Base-by-base conservation (phyloP, 2,888 invertebrate genomes). In the Troglohyphantes excavatus region DNA sequence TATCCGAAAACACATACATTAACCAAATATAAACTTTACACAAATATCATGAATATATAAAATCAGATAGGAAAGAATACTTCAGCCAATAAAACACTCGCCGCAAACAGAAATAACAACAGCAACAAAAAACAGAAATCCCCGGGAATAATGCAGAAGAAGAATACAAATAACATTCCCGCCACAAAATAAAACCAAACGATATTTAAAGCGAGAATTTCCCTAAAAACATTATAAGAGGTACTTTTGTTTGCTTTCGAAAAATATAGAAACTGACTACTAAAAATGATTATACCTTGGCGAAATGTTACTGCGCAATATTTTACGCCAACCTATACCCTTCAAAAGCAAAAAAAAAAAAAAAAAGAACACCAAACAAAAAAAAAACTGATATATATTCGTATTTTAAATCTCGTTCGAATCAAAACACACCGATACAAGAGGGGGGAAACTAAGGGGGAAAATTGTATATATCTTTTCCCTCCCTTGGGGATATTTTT, bases 351-450 rank as follows among this genome's bases (percentile, higher is more conserved):
- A 13, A 2, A 53, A 17, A 2, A 46, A 46, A 53, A 53, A 53
- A n/a, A n/a, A n/a, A n/a, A n/a, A n/a, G n/a, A n/a, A n/a, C n/a
- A n/a, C n/a, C n/a, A n/a, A n/a, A n/a, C n/a, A n/a, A n/a, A n/a
- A n/a, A n/a, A 39, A 39, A 39, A 39, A 11, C 39, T 7, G 2
- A 39, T 39, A 73, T 23, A 73, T 53, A 33, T 65, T 43, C 26
- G 26, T 26, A 23, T 17, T 78, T 65, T 78, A 23, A 78, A 65
- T 78, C 78, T 65, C 39, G 23, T 26, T 65, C 27, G 65, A 65
- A 65, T 65, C 65, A 78, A 78, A 78, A 63, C 63, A 63, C 61
- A 78, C 65, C 39, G 43, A 39, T 76, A 23, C 26, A 27, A 21
- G 53, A 23, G 13, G 26, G 11, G 33, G 13, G 29, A 61, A 61